Evolutionary conservation across 2,797 vertebrate genomes (phyloP).

Genomic region (Pantherophis alleghaniensis): DNA sequence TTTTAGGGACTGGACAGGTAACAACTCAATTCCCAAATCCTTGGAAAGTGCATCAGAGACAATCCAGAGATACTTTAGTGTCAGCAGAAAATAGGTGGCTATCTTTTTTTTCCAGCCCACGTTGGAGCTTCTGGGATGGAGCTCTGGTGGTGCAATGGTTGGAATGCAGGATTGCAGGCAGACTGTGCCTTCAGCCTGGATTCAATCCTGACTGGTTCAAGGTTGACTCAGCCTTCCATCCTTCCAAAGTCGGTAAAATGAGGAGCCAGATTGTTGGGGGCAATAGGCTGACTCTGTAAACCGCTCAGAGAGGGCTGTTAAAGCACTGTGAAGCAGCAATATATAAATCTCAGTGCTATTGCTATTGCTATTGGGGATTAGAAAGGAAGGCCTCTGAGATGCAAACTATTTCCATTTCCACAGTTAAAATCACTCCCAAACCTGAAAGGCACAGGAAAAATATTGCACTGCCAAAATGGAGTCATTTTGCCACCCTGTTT

Average conservation of each 20-base stretch:
- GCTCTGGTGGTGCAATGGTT: background rate
- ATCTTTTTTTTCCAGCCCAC: background rate
- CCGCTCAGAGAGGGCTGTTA: background rate
- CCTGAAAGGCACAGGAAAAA: background rate
- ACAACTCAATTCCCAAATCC: background rate
- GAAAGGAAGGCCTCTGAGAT: background rate
- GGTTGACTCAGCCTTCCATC: background rate
- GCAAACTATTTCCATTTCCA: background rate
- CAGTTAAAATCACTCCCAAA: background rate
- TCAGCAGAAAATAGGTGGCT: background rate
- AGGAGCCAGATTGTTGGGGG: background rate
- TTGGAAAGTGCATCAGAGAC: background rate
- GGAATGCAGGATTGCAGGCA: background rate
- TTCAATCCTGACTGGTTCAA: background rate
- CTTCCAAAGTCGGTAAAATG: background rate
- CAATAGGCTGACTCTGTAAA: background rate
- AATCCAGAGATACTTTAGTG: background rate
- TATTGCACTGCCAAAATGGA: background rate
- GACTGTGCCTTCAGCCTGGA: background rate
- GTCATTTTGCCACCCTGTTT: too few species aligned
- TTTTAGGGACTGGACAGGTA: background rate
- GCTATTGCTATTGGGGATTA: background rate
- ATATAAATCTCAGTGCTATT: background rate
- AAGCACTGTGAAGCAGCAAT: background rate
- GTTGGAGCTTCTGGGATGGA: background rate